Evolutionary conservation across 2,113 vertebrate genomes (phyloP), one percentile per base, ranked within the genome.

Genomic region (Ondatra zibethicus): DNA sequence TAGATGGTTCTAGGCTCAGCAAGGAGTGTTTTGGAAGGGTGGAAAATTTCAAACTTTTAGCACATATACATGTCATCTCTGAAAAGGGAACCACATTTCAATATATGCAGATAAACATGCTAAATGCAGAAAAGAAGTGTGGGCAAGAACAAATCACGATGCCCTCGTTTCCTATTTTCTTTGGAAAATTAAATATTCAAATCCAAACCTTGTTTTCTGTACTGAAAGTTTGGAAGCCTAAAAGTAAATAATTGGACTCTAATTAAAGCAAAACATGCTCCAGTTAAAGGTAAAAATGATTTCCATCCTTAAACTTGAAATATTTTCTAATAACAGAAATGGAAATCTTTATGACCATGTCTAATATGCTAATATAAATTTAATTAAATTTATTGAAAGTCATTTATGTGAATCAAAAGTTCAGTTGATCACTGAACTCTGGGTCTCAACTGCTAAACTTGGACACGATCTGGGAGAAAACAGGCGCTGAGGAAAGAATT

Each of bases 401-500:
- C 3, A 95, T 96, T 97, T 96, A 77, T 97, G 31, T 97, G 97
- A 97, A 88, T 97, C 95, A 97, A 97, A 96, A 96, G 77, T 96
- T 95, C 94, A 95, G 76, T 92, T 93, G 95, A 97, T 97, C 58
- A 87, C 84, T 96, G 82, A 96, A 95, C 85, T 96, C 97, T 94
- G 92, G 93, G 95, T 82, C 96, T 91, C 95, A 82, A 95, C 58
- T 50, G 47, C 89, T 78, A 84, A 93, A 97, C 87, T 97, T 97
- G 96, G 96, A 94, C 91, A 95, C 94, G 97, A 78, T 95, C 70
- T 97, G 93, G 87, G 97, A 42, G 96, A 96, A 97, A 96, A 95
- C 97, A 93, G 88, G 93, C 86, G 88, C 93, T 96, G 96, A 96
- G 96, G 95, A 95, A 96, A 92, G 97, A 97, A 98, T 98, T 97